Percentiles rank a stretch among this genome's conserved stretches.
phyloP scores from a whole-genome alignment of 2,113 vertebrate genomes.

The Panurus biarmicus region DNA sequence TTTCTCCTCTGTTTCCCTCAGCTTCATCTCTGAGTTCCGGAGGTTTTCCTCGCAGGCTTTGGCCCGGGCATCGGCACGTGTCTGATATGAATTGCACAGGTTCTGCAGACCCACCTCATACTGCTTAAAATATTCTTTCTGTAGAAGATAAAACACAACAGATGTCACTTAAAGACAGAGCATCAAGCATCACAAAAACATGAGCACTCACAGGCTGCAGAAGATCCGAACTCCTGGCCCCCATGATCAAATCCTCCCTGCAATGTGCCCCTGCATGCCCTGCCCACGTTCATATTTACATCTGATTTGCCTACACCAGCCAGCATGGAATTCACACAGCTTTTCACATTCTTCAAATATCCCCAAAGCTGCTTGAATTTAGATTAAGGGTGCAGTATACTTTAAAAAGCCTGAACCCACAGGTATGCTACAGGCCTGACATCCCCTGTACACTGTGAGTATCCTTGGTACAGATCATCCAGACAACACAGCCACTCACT shows the following conservation, averaged over 20 bases:
- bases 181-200: background rate
- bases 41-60: slow-evolving; percentile 90
- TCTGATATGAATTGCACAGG: slow-evolving; percentile 94
- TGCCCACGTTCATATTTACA: background rate
- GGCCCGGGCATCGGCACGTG: slow-evolving; percentile 84
- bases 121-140: slow-evolving; percentile 98
- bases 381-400: background rate
- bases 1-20: slow-evolving; percentile 89
- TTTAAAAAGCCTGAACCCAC: background rate
- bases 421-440: background rate
- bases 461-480: background rate
- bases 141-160: background rate
- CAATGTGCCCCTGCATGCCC: accelerated
- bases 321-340: background rate
- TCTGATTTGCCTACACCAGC: background rate
- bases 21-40: slow-evolving; percentile 77
- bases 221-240: background rate
- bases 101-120: slow-evolving; percentile 94
- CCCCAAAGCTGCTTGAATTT: background rate
- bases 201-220: background rate
- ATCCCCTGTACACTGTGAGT: background rate
- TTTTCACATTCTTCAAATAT: background rate
- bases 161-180: accelerated
- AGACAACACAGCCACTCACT: background rate
- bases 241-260: accelerated